Conservation (phyloP, 2,888 invertebrate genomes). For the Chymomyza fuscimana region DNA sequence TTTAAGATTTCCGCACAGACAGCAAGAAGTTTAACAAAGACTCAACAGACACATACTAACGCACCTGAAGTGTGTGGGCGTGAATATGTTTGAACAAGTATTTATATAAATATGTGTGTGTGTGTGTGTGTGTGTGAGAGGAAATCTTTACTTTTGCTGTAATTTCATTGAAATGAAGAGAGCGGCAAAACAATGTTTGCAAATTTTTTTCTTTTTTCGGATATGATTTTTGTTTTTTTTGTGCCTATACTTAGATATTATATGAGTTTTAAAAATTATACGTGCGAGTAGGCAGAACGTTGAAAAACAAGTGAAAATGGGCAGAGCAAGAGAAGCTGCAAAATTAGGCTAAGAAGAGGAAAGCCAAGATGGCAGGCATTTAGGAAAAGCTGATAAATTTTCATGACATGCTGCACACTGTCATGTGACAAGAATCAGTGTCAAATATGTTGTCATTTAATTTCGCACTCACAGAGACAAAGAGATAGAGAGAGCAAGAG, state of each 20-base stretch:
- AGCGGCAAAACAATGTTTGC: conserved; percentile 26
- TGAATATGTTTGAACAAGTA: background rate
- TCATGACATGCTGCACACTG: conserved; percentile 62
- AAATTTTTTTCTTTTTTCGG: conserved; percentile 22
- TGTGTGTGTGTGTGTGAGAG: background rate
- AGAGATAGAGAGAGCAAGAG: conserved; percentile 16
- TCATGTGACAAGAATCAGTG: conserved; percentile 71
- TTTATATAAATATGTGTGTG: background rate
- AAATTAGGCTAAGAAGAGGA: background rate
- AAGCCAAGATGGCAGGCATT: conserved; percentile 38
- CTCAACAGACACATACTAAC: conserved; percentile 7
- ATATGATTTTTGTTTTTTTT: conserved; percentile 1
- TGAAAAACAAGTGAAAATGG: background rate
- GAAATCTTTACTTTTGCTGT: conserved; percentile 20
- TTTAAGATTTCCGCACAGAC: background rate
- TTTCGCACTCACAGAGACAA: conserved; percentile 61
- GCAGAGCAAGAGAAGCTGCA: background rate
- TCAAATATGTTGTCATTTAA: conserved; percentile 75
- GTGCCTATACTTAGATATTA: conserved; percentile 5
- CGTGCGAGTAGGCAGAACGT: conserved; percentile 26
- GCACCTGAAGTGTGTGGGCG: background rate
- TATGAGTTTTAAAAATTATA: conserved; percentile 55
- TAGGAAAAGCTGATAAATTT: conserved; percentile 70
- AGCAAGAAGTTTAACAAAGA: too few species aligned
- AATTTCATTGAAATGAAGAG: conserved; percentile 48